Conservation (phyloP, 2,113 vertebrate species). For the Microtus ochrogaster region DNA sequence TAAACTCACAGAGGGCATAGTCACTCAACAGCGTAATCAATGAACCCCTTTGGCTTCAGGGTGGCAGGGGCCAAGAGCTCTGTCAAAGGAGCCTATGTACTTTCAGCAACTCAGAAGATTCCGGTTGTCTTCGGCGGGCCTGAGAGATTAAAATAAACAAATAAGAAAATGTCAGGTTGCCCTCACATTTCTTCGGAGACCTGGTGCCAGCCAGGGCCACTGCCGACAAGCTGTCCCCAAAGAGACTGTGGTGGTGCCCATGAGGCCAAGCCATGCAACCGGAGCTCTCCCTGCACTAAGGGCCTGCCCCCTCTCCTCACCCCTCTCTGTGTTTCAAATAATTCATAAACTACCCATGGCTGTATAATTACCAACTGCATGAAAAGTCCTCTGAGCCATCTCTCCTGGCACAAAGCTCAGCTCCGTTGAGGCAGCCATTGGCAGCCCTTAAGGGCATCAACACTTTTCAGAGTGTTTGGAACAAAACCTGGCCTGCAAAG, state of each 20-base stretch:
- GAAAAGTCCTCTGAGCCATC: constrained; percentile 4
- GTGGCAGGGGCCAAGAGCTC: constrained; percentile 72
- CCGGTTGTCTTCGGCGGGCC: constrained; percentile 80
- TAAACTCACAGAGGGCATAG: constrained; percentile 71
- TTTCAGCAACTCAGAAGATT: constrained; percentile 81
- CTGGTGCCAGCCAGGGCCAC: constrained; percentile 65
- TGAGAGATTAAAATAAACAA: constrained; percentile 82
- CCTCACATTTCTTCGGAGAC: constrained; percentile 75
- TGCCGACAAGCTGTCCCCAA: constrained; percentile 64
- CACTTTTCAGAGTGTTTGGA: constrained; percentile 35
- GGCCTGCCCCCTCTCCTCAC: constrained; percentile 8
- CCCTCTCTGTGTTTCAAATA: constrained; percentile 54
- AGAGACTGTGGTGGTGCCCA: not conserved
- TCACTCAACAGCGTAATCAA: constrained; percentile 74
- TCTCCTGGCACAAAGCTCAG: constrained; percentile 5
- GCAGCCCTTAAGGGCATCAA: not conserved
- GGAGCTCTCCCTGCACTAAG: constrained; percentile 22
- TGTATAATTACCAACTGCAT: constrained; percentile 50
- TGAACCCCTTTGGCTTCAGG: constrained; percentile 75
- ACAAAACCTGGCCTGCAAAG: constrained; percentile 40
- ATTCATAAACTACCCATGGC: constrained; percentile 29
- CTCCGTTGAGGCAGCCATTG: not conserved
- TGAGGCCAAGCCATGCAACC: constrained; percentile 18
- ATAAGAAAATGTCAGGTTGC: constrained; percentile 79
- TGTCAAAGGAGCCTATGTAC: constrained; percentile 78